Evolutionary conservation across 2,888 invertebrate species (phyloP).

Genomic region (Cryptus armator): DNA sequence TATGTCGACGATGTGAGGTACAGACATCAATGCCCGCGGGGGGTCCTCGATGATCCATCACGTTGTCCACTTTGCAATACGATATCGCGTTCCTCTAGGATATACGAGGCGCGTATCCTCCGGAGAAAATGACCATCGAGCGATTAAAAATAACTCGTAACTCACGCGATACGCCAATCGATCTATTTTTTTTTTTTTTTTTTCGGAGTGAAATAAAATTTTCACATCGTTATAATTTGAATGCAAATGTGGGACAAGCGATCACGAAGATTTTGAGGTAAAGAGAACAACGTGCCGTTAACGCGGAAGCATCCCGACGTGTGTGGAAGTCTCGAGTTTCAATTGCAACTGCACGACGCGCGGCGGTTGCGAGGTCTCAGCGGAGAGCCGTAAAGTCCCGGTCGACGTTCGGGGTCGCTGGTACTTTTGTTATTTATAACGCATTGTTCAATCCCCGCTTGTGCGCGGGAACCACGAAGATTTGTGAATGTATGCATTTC

Average conservation of each 20-base stretch:
- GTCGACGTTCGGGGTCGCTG: slow-evolving; percentile 1
- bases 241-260: background rate
- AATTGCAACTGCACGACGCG: slow-evolving; percentile 14
- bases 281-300: slow-evolving; percentile 52
- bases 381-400: slow-evolving; percentile 5
- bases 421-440: slow-evolving; percentile 50
- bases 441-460: slow-evolving; percentile 48
- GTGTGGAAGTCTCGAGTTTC: slow-evolving; percentile 39
- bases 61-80: background rate
- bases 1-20: slow-evolving; percentile 3
- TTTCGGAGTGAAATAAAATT: background rate
- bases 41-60: slow-evolving; percentile 15
- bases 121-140: background rate
- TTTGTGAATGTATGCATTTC: slow-evolving; percentile 22
- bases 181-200: background rate
- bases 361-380: slow-evolving; percentile 29
- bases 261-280: slow-evolving; percentile 20
- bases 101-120: background rate
- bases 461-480: background rate
- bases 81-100: slow-evolving; percentile 7
- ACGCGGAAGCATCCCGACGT: slow-evolving; percentile 51
- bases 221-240: background rate
- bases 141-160: too few species aligned
- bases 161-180: background rate
- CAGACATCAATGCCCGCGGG: slow-evolving; percentile 6